These are phyloP conservation scores for Caprella mutica DNA, from an alignment of 2,888 invertebrate species.

Conservation along the genomic window DNA sequence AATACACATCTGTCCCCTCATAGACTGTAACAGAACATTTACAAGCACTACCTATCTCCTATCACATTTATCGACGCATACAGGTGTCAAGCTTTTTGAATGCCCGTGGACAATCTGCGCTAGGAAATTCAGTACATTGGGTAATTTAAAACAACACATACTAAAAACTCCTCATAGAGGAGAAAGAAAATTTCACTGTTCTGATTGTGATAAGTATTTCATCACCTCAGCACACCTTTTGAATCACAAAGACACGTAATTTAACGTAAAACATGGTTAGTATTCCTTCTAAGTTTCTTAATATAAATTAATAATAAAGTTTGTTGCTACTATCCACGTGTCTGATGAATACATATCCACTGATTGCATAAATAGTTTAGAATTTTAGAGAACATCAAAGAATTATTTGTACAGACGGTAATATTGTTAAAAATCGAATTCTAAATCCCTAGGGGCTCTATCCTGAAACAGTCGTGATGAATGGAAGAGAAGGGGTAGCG, in stretches of 20 bases:
- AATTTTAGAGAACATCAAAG: too few relatives aligned
- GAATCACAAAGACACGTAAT: constrained; percentile 78
- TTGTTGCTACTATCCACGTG: too few relatives aligned
- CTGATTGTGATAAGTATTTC: constrained; percentile 76
- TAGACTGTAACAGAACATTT: constrained; percentile 81
- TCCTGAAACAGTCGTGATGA: too few relatives aligned
- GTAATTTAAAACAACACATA: constrained; percentile 63
- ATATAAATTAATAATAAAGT: too few relatives aligned
- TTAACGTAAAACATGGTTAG: constrained; percentile 41
- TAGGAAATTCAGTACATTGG: constrained; percentile 55
- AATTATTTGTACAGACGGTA: too few relatives aligned
- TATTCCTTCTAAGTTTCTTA: too few relatives aligned
- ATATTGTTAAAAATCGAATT: too few relatives aligned
- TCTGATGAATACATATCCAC: too few relatives aligned
- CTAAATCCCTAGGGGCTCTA: too few relatives aligned
- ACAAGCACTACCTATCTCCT: constrained; percentile 79
- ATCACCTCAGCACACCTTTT: constrained; percentile 85
- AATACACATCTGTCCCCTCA: constrained; percentile 87
- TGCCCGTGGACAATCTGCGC: constrained; percentile 93
- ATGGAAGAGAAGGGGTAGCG: too few relatives aligned
- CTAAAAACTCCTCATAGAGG: constrained; percentile 74
- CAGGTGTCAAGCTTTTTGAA: constrained; percentile 83
- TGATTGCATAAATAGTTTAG: too few relatives aligned
- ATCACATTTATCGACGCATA: constrained; percentile 84
- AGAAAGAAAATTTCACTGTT: constrained; percentile 61